Base-by-base conservation (phyloP, 2,113 vertebrate genomes). In the Ellobius talpinus region DNA sequence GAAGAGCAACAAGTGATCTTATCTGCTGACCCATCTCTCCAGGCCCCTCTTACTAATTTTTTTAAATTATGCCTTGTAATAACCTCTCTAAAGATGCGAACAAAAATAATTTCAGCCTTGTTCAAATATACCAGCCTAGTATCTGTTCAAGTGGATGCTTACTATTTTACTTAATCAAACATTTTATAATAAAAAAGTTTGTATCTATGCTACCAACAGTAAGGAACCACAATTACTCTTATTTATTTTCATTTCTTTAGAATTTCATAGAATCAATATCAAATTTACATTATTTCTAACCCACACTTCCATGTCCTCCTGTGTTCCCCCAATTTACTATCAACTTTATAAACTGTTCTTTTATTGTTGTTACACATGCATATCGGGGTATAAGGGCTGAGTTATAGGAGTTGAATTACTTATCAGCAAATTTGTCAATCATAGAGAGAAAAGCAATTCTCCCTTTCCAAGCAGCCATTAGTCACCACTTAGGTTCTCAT, bases 101-200 rank as follows among this genome's bases (percentile, higher is more conserved):
- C 36, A 89, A 86, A 66, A 92, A 55, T 29, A 63, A 42, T 84
- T 21, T 36, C 82, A 13, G 0, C 36, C 61, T 91, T 78, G 29
- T 87, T 90, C n/a, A 88, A 65, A 63, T 31, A 93, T 42, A 90
- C 5, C 19, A 70, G 65, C 26, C 91, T 42, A 29, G 14, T 91
- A 81, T 45, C 76, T 78, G 76, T 82, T 90, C 61, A 66, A n/a
- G 66, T 47, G 12, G 21, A 87, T 21, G 81, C 3, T 11, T 87
- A 36, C 55, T 87, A 65, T 82, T 94, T 91, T 77, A 76, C n/a
- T 78, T 86, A 93, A 33, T 65, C 19, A 96, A 94, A 87, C 29
- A 2, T 42, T 77, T 84, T 11, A 91, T 21, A 5, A 19, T 87
- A 91, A 94, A 84, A 89, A 91, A 47, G 55, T n/a, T 55, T 31